A percentile compares a stretch with the other conserved stretches of the same genome.
Conservation (phyloP, 2,797 vertebrate species). For the Pipistrellus kuhlii region DNA sequence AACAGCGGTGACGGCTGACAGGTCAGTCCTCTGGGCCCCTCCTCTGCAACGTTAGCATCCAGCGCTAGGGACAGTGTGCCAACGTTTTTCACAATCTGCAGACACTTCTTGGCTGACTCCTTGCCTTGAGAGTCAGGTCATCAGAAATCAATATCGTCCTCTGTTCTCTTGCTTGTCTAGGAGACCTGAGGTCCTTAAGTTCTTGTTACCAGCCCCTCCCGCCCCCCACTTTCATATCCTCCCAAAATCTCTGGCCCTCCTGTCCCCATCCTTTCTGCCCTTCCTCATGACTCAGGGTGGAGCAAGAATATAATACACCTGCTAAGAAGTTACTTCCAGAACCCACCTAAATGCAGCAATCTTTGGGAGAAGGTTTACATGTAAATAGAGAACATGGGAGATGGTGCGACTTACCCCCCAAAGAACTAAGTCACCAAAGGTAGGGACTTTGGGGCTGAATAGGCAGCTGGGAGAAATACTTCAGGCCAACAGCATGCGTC, state of each 20-base stretch:
- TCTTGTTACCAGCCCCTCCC: not conserved
- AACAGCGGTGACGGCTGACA: not conserved
- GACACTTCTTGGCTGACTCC: slow-evolving; percentile 10
- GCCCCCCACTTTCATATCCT: not conserved
- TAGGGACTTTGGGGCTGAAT: fast-evolving
- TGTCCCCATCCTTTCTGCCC: not conserved
- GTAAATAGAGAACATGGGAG: not conserved
- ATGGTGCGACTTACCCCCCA: not conserved
- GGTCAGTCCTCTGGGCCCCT: not conserved
- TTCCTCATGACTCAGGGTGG: not conserved
- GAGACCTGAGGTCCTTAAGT: not conserved
- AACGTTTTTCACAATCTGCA: slow-evolving; percentile 52
- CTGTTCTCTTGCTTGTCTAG: not conserved
- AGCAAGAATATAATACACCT: not conserved
- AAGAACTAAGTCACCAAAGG: not conserved
- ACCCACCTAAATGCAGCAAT: not conserved
- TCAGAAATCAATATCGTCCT: slow-evolving; percentile 29
- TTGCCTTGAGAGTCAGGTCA: not conserved
- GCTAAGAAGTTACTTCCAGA: not conserved
- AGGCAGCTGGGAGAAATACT: not conserved
- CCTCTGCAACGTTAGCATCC: slow-evolving; percentile 4
- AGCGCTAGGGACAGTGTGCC: not conserved
- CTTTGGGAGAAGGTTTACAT: not conserved
- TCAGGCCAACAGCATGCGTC: not conserved
- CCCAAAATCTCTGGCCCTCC: not conserved